Evolutionary conservation across 2,888 invertebrate species (phyloP), one percentile per base, ranked within the genome.

Genomic region (Heterodera filipjevi): DNA sequence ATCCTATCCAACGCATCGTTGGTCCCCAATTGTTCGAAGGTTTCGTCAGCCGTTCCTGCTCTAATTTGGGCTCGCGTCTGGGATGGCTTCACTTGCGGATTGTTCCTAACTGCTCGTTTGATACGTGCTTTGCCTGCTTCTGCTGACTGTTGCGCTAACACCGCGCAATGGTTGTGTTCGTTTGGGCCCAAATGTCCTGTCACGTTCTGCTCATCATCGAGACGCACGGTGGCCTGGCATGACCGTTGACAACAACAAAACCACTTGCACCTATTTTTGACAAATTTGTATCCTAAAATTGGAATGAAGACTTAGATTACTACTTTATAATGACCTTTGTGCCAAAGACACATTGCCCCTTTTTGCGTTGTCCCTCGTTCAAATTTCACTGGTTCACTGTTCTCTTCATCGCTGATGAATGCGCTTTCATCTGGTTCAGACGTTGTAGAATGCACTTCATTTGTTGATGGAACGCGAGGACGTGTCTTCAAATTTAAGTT

Each of bases 361-460:
- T 59, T 59, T n/a, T 59, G 59, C 59, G 59, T 59, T n/a, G 59
- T 59, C n/a, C 59, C 59, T 59, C 59, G 59, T 59, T 59, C 59
- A n/a, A 59, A 59, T 59, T 59, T 59, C 59, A 59, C 59, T n/a
- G 59, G 59, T n/a, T 22, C 59, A n/a, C n/a, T 59, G n/a, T 59
- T n/a, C 8, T 59, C 59, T 49, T 49, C 49, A 14, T 49, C 49
- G n/a, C n/a, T n/a, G 46, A 12, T 49, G 46, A 14, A 10, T 49
- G 46, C 46, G 46, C 46, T 49, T 8, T 3, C 59, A n/a, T 59
- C 59, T n/a, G 59, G 3, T 2, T 49, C 49, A 14, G 5, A 2
- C 2, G 49, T 49, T 6, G 49, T 16, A 49, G 49, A 2, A 49
- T n/a, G n/a, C n/a, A 3, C 14, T 49, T 19, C 49, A 3, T 49